Percentiles rank a stretch among this genome's conserved stretches.
Evolutionary conservation across 2,888 invertebrate species (phyloP).

Genomic region (Ceramica pisi): DNA sequence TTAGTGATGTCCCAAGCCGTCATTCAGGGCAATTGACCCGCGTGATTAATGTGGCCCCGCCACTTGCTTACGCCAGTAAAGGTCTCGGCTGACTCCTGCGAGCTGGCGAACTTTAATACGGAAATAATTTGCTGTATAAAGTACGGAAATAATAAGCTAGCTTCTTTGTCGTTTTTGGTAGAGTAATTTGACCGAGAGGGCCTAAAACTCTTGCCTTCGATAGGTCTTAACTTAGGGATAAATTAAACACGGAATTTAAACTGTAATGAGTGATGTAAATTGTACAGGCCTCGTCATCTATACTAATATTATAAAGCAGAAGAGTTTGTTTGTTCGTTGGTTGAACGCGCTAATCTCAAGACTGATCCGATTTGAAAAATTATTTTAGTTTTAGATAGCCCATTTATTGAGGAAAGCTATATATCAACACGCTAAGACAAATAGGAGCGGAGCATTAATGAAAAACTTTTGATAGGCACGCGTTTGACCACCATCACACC

Average conservation of each 20-base stretch:
- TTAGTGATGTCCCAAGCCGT: slow-evolving; percentile 51
- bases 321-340: too few species aligned
- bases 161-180: background rate
- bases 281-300: background rate
- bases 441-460: too few species aligned
- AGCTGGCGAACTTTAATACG: background rate
- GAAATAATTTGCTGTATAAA: background rate
- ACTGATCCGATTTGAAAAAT: too few species aligned
- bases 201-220: background rate
- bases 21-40: slow-evolving; percentile 57
- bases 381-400: too few species aligned
- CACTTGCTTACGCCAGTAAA: slow-evolving; percentile 46
- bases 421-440: too few species aligned
- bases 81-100: slow-evolving; percentile 6
- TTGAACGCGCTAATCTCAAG: too few species aligned
- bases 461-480: too few species aligned
- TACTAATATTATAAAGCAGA: too few species aligned
- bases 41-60: slow-evolving; percentile 59
- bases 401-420: too few species aligned
- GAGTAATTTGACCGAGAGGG: background rate
- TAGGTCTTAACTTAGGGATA: background rate
- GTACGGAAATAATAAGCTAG: background rate
- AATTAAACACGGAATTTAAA: background rate
- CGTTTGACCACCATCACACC: too few species aligned
- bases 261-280: background rate